These are phyloP conservation scores for Lethenteron camtschaticum DNA, from an alignment of 2,113 vertebrate genomes.

Conservation along the genomic window DNA sequence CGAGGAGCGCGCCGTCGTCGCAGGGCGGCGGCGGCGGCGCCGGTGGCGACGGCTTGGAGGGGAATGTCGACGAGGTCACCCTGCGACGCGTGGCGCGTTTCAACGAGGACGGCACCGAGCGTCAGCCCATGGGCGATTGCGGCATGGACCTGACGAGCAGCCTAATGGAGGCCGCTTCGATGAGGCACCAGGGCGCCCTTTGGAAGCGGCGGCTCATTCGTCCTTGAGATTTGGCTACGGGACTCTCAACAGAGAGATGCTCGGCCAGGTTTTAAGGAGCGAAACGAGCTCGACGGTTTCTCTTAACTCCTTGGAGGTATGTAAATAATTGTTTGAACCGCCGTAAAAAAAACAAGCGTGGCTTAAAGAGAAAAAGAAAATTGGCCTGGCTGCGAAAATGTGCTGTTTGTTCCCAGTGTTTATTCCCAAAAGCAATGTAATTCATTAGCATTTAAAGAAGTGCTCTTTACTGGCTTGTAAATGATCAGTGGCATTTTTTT, in stretches of 20 bases:
- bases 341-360: too few species aligned
- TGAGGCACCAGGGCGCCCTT: not conserved
- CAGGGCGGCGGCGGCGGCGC: not conserved
- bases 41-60: not conserved
- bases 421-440: too few species aligned
- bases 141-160: not conserved
- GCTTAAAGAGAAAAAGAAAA: too few species aligned
- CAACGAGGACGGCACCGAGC: too few species aligned
- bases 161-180: not conserved
- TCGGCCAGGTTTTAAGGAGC: not conserved
- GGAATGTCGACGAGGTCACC: not conserved
- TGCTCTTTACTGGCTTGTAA: too few species aligned
- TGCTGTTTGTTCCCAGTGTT: too few species aligned
- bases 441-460: too few species aligned
- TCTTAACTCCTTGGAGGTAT: not conserved
- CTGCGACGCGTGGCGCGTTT: too few species aligned
- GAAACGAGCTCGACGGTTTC: slow-evolving; percentile 4
- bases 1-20: not conserved
- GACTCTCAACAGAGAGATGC: not conserved
- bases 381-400: too few species aligned
- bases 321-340: too few species aligned
- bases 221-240: not conserved
- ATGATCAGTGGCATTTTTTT: too few species aligned
- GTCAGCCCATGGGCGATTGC: not conserved
- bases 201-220: not conserved